A percentile compares a stretch with the other conserved stretches of the same genome.
These are phyloP conservation scores for Cerastis rubricosa DNA, from an alignment of 2,888 invertebrate genomes.

Conservation along the genomic window DNA sequence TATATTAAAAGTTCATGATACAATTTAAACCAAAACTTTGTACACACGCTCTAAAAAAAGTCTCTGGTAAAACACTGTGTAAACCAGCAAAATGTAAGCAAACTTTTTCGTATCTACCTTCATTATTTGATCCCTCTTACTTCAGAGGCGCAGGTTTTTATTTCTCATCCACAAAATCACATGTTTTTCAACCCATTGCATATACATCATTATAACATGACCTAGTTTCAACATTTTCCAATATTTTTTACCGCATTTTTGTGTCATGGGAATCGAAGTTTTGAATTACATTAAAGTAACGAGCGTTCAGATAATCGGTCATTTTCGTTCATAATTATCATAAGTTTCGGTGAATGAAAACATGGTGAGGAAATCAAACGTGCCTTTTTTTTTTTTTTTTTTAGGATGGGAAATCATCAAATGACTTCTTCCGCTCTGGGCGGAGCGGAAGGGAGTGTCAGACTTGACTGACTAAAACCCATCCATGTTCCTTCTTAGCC, in stretches of 20 bases:
- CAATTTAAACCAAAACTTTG: conserved; percentile 10
- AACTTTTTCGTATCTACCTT: conserved; percentile 28
- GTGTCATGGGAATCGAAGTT: conserved; percentile 36
- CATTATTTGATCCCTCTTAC: conserved; percentile 33
- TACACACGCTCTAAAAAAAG: conserved; percentile 1
- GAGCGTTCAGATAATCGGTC: conserved; percentile 42
- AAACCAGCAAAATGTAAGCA: conserved; percentile 25
- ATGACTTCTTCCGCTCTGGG: too few relatives aligned
- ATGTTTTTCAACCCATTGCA: conserved; percentile 37
- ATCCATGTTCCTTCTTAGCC: too few relatives aligned
- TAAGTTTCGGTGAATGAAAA: too few relatives aligned
- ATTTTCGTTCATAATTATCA: conserved; percentile 13
- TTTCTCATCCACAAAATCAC: conserved; percentile 48
- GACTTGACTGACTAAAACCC: too few relatives aligned
- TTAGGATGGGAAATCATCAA: too few relatives aligned
- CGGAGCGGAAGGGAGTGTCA: too few relatives aligned
- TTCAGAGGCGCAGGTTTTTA: conserved; percentile 41
- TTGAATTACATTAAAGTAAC: conserved; percentile 46
- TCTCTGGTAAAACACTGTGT: background rate
- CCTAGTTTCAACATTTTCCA: conserved; percentile 51
- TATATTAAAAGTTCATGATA: background rate
- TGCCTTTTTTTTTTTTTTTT: too few relatives aligned
- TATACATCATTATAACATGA: conserved; percentile 53
- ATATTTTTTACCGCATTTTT: conserved; percentile 44
- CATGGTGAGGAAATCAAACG: too few relatives aligned